Conservation (phyloP, 2,888 invertebrate species). For the Liodrosophila aerea region DNA sequence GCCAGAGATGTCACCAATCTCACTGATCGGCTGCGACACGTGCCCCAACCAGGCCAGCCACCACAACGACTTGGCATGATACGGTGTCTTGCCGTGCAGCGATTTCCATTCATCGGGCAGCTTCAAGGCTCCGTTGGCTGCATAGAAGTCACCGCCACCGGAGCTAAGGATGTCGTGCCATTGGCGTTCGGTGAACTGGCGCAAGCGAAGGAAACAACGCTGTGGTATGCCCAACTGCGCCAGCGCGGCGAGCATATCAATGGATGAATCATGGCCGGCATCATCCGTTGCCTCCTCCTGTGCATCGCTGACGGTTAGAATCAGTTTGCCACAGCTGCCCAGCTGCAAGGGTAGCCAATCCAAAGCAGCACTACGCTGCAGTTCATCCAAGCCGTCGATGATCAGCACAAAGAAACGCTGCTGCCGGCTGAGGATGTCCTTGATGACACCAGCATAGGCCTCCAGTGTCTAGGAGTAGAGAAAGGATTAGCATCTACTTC, state of each 20-base stretch:
- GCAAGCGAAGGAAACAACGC: conserved; percentile 78
- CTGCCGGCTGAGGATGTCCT: conserved; percentile 72
- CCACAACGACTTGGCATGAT: conserved; percentile 83
- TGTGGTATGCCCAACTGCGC: conserved; percentile 73
- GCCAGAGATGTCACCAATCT: conserved; percentile 84
- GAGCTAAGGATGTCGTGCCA: conserved; percentile 81
- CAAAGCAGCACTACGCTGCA: conserved; percentile 82
- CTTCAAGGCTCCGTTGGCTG: conserved; percentile 79
- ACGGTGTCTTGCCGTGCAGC: conserved; percentile 79
- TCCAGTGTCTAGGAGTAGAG: conserved; percentile 85
- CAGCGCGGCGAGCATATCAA: conserved; percentile 71
- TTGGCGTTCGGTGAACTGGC: conserved; percentile 79
- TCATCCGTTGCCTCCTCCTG: conserved; percentile 42
- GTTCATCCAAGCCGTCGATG: conserved; percentile 90
- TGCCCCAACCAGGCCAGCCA: conserved; percentile 86
- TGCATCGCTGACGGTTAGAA: conserved; percentile 84
- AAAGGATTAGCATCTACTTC: background rate
- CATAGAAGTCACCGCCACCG: conserved; percentile 81
- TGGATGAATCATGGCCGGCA: conserved; percentile 32
- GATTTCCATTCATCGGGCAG: conserved; percentile 80
- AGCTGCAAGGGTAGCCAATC: conserved; percentile 90
- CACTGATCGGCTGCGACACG: conserved; percentile 84
- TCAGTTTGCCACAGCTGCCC: conserved; percentile 89
- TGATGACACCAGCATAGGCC: conserved; percentile 86
- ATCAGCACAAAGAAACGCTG: conserved; percentile 87